A percentile compares a stretch with the other conserved stretches of the same genome.
Evolutionary conservation across 1,140 invertebrate genomes (phyloP).

Genomic region (Gonioctena quinquepunctata): DNA sequence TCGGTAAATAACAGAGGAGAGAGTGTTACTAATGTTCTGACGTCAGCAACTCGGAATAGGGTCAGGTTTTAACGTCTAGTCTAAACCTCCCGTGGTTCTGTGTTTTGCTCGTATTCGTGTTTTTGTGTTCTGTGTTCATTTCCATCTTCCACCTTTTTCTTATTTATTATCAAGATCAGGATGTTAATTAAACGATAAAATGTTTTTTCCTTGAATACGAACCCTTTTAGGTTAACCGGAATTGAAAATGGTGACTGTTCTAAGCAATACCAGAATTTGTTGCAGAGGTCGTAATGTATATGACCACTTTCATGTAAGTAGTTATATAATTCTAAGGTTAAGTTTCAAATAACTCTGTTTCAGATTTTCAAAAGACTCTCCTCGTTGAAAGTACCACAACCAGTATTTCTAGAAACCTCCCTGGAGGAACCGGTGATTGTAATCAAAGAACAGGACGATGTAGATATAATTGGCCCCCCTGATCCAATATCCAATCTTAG

Average conservation of each 20-base stretch:
- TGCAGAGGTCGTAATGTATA: not conserved
- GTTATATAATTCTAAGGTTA: not conserved
- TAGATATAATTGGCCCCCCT: conserved; percentile 72
- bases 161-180: too few relatives aligned
- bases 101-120: too few relatives aligned
- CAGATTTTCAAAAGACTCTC: not conserved
- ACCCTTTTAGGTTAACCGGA: too few relatives aligned
- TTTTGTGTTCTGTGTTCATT: too few relatives aligned
- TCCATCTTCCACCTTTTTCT: too few relatives aligned
- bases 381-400: not conserved
- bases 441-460: conserved; percentile 42
- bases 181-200: too few relatives aligned
- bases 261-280: not conserved
- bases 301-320: not conserved
- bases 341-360: not conserved
- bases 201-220: too few relatives aligned
- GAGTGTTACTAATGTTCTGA: too few relatives aligned
- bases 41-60: too few relatives aligned
- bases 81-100: too few relatives aligned
- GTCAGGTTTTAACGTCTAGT: too few relatives aligned
- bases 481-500: conserved; percentile 78
- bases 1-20: too few relatives aligned
- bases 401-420: conserved; percentile 39
- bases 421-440: conserved; percentile 46
- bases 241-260: not conserved